Evolutionary conservation across 2,888 invertebrate species (phyloP).

Genomic region (Dichetophora obliterata): DNA sequence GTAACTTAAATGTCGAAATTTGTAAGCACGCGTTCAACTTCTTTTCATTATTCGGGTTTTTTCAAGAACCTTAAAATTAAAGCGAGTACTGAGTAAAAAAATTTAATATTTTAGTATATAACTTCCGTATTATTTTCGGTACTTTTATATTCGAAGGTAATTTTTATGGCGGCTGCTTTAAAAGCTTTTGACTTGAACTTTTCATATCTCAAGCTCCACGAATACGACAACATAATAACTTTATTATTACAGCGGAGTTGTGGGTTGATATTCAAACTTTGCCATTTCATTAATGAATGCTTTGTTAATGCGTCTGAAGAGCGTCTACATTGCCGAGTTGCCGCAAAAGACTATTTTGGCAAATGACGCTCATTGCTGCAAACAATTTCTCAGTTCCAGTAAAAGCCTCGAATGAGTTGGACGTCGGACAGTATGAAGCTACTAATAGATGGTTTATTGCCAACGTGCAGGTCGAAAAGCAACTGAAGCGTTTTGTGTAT

Average conservation of each 20-base stretch:
- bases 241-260: not conserved
- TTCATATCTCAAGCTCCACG: not conserved
- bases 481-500: constrained; percentile 11
- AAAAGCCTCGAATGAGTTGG: not conserved
- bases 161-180: not conserved
- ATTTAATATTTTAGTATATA: too few species aligned
- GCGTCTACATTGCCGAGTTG: not conserved
- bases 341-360: not conserved
- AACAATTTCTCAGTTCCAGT: constrained; percentile 26
- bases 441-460: not conserved
- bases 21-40: too few species aligned
- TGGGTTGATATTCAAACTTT: not conserved
- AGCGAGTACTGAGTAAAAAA: too few species aligned
- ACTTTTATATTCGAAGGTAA: too few species aligned
- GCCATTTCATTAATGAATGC: constrained; percentile 19
- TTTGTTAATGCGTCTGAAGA: not conserved
- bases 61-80: too few species aligned
- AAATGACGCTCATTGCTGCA: constrained; percentile 9
- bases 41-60: too few species aligned
- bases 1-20: too few species aligned
- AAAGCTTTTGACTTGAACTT: not conserved
- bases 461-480: constrained; percentile 26
- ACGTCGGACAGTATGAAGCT: constrained; percentile 15
- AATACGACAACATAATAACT: not conserved
- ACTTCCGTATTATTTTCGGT: too few species aligned